Evolutionary conservation across 64 coral and sea anemone species (phyloP), one percentile per base, ranked within the genome.

Genomic region (Orbicella faveolata): DNA sequence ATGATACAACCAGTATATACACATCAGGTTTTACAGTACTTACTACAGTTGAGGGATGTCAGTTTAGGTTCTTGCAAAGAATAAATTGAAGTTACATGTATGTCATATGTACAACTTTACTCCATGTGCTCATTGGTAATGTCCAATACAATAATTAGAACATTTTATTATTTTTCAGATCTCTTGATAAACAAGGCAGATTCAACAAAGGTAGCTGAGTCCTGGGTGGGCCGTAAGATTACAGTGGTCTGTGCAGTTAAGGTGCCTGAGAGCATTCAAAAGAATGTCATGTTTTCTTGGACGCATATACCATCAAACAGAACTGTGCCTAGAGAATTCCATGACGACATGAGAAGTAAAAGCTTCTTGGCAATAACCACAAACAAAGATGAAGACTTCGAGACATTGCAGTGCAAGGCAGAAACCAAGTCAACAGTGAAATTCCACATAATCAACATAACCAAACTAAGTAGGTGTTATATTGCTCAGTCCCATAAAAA

Each of bases 321-420:
- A 70, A 17, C 37, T 52, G 65, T 85, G 18, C 36, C 82, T 17
- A 85, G 36, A 17, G 20, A 30, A 85, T 23, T n/a, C 21, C 82
- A 85, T 85, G 82, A 85, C 33, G 82, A 85, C 39, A 52, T 20
- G 48, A 52, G 63, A 25, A 85, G 82, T 20, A 85, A 85, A 70
- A 85, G 82, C 36, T 66, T 52, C 64, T 70, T 85, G 23, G 30
- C 2, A 13, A 52, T 85, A 70, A 70, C 65, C 13, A 85, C 82
- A 12, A 70, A 85, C 14, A 30, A 70, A 52, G 82, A 85, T 85
- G 39, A 70, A 52, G 82, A 85, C 63, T 85, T 85, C 53, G 82
- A 85, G 21, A 65, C 35, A 69, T 39, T 85, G 79, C 79, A 82
- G 34, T 82, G 79, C 53, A 34, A 6, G n/a, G 79, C 79, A 19